These are phyloP conservation scores for Apotomis turbidana DNA, from an alignment of 2,888 invertebrate genomes.

Conservation along the genomic window DNA sequence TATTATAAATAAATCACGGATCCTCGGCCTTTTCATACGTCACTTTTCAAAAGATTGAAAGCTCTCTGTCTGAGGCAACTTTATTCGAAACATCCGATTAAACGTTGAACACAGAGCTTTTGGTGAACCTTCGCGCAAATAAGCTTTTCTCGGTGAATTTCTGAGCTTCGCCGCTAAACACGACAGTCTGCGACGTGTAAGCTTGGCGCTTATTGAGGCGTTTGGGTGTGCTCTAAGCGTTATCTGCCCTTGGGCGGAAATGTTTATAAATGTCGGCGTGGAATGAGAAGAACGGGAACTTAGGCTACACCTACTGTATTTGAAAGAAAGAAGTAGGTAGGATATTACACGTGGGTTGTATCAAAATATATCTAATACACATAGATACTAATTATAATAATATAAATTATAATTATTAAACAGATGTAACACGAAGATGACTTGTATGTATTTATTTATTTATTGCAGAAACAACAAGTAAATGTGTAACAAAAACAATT, in stretches of 20 bases:
- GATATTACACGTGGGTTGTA: too few relatives aligned
- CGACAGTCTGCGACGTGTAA: background rate
- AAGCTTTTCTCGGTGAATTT: slow-evolving; percentile 16
- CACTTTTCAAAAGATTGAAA: slow-evolving; percentile 22
- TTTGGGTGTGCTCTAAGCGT: slow-evolving; percentile 9
- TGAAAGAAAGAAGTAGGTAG: too few relatives aligned
- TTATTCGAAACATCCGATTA: slow-evolving; percentile 37
- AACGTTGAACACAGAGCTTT: slow-evolving; percentile 30
- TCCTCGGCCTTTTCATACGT: slow-evolving; percentile 17
- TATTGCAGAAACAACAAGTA: too few relatives aligned
- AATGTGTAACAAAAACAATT: too few relatives aligned
- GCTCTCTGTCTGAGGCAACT: slow-evolving; percentile 27
- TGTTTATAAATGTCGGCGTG: background rate
- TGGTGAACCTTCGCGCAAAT: slow-evolving; percentile 30
- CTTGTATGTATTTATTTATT: too few relatives aligned
- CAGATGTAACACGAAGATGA: too few relatives aligned
- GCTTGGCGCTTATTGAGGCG: slow-evolving; percentile 15
- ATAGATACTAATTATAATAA: too few relatives aligned
- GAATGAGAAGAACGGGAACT: background rate
- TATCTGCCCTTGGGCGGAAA: slow-evolving; percentile 7
- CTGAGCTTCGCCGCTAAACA: slow-evolving; percentile 14
- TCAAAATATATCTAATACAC: too few relatives aligned
- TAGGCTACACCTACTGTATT: too few relatives aligned
- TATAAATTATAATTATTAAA: too few relatives aligned
- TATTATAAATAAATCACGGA: background rate